These are phyloP conservation scores for Melanostoma mellinum DNA, from an alignment of 2,888 invertebrate species.

Conservation along the genomic window DNA sequence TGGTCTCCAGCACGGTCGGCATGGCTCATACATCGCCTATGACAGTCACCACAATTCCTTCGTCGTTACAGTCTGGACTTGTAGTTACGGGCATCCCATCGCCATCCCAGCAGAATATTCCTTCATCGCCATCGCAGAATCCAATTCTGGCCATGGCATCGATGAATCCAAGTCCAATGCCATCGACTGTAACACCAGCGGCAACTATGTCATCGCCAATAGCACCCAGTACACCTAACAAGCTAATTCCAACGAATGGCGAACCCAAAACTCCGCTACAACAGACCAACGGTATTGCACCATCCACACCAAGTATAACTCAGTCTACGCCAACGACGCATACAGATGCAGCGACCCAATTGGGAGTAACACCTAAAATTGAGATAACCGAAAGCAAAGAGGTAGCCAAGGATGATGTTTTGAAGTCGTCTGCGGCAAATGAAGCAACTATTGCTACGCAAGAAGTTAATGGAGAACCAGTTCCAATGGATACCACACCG, in stretches of 20 bases:
- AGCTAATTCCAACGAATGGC: constrained; percentile 54
- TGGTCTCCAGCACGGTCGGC: constrained; percentile 79
- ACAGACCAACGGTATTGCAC: constrained; percentile 48
- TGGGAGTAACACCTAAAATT: constrained; percentile 46
- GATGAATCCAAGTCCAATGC: constrained; percentile 75
- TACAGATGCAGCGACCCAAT: constrained; percentile 55
- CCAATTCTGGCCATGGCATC: constrained; percentile 82
- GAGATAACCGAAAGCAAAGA: constrained; percentile 32
- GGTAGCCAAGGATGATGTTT: constrained; percentile 21
- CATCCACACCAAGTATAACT: constrained; percentile 59
- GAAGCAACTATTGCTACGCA: constrained; percentile 44
- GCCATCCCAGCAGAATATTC: constrained; percentile 70
- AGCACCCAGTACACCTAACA: constrained; percentile 77
- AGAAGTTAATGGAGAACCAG: constrained; percentile 73
- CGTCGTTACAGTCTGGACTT: constrained; percentile 43
- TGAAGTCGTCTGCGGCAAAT: constrained; percentile 44
- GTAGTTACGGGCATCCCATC: constrained; percentile 72
- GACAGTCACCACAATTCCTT: constrained; percentile 44
- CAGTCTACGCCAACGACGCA: constrained; percentile 29
- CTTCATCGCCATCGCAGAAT: constrained; percentile 80
- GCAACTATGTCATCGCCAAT: constrained; percentile 73
- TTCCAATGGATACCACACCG: constrained; percentile 76
- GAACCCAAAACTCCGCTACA: constrained; percentile 51
- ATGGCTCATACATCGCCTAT: constrained; percentile 74
- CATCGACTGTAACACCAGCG: constrained; percentile 59